Conservation (phyloP, 2,113 vertebrate genomes). For the Dipodomys ordii region DNA sequence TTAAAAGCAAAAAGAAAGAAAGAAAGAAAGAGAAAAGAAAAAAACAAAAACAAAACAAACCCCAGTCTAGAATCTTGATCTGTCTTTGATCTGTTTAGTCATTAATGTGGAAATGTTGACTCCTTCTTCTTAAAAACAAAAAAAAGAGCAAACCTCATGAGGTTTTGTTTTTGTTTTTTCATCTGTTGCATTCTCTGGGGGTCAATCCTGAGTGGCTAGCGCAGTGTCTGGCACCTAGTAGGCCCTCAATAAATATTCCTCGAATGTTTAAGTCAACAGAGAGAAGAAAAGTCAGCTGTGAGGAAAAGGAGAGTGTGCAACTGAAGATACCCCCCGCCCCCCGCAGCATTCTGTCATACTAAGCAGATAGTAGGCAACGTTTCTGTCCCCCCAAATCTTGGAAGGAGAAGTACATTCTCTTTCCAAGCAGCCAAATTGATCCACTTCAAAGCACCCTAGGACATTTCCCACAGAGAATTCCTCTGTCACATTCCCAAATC, state of each 20-base stretch:
- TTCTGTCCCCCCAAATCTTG: not conserved
- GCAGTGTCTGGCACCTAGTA: not conserved
- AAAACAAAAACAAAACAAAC: no score
- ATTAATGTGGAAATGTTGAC: slow-evolving; percentile 16
- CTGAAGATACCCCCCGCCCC: not conserved
- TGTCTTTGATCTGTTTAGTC: not conserved
- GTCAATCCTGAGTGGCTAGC: not conserved
- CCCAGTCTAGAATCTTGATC: not conserved
- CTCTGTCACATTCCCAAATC: not conserved
- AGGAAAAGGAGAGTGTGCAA: not conserved
- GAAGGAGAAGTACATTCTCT: not conserved
- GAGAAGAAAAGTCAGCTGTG: not conserved
- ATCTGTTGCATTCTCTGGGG: not conserved
- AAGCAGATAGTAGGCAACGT: not conserved
- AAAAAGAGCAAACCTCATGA: not conserved
- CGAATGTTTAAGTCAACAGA: not conserved
- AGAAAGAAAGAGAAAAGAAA: no score
- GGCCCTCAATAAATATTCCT: not conserved
- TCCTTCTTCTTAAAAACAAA: not conserved
- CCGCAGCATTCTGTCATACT: not conserved
- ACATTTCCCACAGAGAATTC: not conserved
- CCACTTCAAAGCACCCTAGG: not conserved
- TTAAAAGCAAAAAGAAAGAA: no score
- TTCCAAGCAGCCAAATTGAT: not conserved
- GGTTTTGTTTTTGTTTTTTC: not conserved